Evolutionary conservation across 2,113 vertebrate species (phyloP).

Genomic region (Catharus bicknelli): DNA sequence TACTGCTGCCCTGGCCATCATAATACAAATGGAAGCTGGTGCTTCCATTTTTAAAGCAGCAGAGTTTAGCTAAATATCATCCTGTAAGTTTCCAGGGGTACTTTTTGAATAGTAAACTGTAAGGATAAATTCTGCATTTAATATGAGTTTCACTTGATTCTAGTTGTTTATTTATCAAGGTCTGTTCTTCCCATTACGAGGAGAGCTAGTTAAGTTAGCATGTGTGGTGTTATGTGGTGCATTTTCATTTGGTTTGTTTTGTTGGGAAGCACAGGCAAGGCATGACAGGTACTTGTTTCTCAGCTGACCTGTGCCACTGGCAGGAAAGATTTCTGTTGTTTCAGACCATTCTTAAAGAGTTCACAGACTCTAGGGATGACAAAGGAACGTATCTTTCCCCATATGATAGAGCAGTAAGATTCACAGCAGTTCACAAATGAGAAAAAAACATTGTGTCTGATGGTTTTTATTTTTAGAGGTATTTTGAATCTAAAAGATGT

Average conservation of each 20-base stretch:
- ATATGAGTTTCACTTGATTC: neutral
- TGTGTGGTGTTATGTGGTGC: rapidly evolving
- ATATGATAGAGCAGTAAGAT: neutral
- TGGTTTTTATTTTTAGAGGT: neutral
- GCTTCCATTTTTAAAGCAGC: neutral
- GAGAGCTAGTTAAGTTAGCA: neutral
- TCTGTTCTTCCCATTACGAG: neutral
- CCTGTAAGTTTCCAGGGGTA: neutral
- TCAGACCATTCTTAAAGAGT: neutral
- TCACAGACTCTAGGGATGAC: neutral
- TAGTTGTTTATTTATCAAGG: neutral
- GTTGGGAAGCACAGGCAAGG: neutral
- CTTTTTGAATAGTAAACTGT: neutral
- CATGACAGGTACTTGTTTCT: neutral
- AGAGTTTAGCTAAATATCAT: neutral
- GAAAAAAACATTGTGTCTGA: neutral
- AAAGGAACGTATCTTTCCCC: neutral
- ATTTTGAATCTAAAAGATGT: neutral
- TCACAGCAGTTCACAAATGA: neutral
- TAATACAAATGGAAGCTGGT: neutral
- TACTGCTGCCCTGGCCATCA: neutral
- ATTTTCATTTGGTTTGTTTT: neutral
- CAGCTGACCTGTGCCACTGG: neutral
- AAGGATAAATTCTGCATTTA: neutral
- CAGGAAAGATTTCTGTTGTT: neutral